phyloP scores from a whole-genome alignment of 2,888 invertebrate genomes.

The Dascillus cervinus region DNA sequence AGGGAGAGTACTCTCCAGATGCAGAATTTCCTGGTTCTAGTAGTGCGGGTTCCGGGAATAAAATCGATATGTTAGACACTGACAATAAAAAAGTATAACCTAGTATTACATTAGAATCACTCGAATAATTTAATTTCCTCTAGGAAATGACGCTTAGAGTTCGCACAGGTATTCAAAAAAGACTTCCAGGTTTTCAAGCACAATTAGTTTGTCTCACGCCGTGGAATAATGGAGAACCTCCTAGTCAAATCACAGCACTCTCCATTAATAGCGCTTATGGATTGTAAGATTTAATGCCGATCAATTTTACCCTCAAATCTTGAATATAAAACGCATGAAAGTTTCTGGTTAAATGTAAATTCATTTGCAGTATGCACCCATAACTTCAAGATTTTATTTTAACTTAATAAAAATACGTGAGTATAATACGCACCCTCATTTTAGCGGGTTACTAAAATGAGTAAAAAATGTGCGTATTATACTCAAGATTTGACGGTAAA shows the following conservation, averaged over 20 bases:
- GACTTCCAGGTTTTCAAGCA: slow-evolving; percentile 95
- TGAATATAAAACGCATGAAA: too few relatives aligned
- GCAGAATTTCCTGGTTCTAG: slow-evolving; percentile 55
- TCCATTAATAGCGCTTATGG: slow-evolving; percentile 95
- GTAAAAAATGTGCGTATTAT: background rate
- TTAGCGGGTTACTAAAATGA: background rate
- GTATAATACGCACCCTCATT: too few relatives aligned
- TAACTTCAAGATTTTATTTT: too few relatives aligned
- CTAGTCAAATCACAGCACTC: slow-evolving; percentile 81
- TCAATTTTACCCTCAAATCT: too few relatives aligned
- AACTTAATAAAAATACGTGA: too few relatives aligned
- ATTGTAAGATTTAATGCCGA: slow-evolving; percentile 92
- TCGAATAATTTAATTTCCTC: too few relatives aligned
- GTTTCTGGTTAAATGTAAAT: too few relatives aligned
- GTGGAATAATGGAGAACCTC: slow-evolving; percentile 68
- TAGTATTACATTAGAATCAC: background rate
- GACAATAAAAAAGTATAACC: slow-evolving; percentile 46
- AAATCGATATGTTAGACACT: slow-evolving; percentile 39
- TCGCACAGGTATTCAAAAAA: slow-evolving; percentile 69
- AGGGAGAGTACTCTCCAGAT: slow-evolving; percentile 73
- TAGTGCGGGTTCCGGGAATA: slow-evolving; percentile 36
- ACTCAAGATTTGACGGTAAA: background rate
- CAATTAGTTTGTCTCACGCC: slow-evolving; percentile 89
- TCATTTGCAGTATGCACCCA: too few relatives aligned
- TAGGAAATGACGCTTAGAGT: slow-evolving; percentile 51